A percentile compares a stretch with the other conserved stretches of the same genome.
These are phyloP conservation scores for Akabosia matsudoensis DNA, from an alignment of 1,140 invertebrate species.

Conservation along the genomic window DNA sequence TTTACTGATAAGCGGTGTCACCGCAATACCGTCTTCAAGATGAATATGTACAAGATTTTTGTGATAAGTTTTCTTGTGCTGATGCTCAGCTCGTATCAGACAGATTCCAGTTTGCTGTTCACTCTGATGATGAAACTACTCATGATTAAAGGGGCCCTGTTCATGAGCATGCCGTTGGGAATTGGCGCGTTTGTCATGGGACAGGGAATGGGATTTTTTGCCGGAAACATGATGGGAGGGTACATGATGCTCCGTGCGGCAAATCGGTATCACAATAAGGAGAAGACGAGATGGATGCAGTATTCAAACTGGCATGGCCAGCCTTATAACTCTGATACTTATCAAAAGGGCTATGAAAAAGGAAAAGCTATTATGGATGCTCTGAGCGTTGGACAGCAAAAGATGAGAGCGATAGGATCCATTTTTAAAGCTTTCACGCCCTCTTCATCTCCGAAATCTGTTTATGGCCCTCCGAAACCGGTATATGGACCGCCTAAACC, in stretches of 20 bases:
- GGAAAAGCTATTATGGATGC: background rate
- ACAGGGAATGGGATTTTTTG: constrained; percentile 45
- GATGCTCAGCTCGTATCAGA: constrained; percentile 34
- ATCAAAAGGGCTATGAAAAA: constrained; percentile 10
- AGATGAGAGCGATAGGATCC: background rate
- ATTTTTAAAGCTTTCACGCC: constrained; percentile 8
- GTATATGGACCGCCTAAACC: too few species aligned
- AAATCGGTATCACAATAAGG: constrained; percentile 33
- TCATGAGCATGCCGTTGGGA: constrained; percentile 40
- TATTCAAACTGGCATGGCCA: background rate
- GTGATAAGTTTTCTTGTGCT: constrained; percentile 32
- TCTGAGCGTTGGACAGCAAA: background rate
- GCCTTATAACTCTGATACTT: background rate
- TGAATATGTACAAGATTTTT: constrained; percentile 34
- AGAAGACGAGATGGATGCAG: constrained; percentile 15
- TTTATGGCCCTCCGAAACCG: background rate
- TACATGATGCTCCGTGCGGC: constrained; percentile 39
- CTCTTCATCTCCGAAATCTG: background rate
- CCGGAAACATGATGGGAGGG: constrained; percentile 41
- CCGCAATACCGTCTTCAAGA: too few species aligned
- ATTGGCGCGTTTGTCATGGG: constrained; percentile 44
- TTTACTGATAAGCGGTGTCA: too few species aligned
- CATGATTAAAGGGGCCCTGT: constrained; percentile 41
- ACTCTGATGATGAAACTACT: constrained; percentile 39
- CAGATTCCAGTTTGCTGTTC: constrained; percentile 3